These are phyloP conservation scores for Agrilus planipennis DNA, from an alignment of 1,140 invertebrate genomes.

Conservation along the genomic window DNA sequence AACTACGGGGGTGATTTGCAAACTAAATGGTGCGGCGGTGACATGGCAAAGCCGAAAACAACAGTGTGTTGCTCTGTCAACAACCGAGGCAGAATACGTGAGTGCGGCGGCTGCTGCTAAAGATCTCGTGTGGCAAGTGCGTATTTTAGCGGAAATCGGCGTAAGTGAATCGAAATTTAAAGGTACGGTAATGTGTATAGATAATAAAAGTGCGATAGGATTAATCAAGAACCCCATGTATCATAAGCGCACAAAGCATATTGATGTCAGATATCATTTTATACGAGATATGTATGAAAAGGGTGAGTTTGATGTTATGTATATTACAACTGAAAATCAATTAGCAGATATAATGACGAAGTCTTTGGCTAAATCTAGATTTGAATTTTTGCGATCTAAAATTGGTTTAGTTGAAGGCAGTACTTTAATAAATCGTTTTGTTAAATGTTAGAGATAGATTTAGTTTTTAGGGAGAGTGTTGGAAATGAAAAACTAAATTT, in stretches of 20 bases:
- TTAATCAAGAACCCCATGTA: slow-evolving; percentile 29
- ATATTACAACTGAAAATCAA: slow-evolving; percentile 15
- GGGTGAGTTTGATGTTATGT: slow-evolving; percentile 8
- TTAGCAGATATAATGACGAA: slow-evolving; percentile 23
- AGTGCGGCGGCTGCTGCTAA: slow-evolving; percentile 29
- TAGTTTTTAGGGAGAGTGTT: too few species aligned
- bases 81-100: slow-evolving; percentile 33
- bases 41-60: slow-evolving; percentile 31
- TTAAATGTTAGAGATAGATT: too few species aligned
- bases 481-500: too few species aligned
- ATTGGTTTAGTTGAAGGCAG: too few species aligned
- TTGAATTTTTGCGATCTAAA: too few species aligned
- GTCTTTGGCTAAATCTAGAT: too few species aligned
- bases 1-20: slow-evolving; percentile 19
- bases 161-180: slow-evolving; percentile 1
- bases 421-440: too few species aligned
- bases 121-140: slow-evolving; percentile 30
- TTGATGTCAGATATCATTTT: slow-evolving; percentile 14
- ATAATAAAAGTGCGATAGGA: slow-evolving; percentile 20
- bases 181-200: background rate
- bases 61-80: slow-evolving; percentile 20
- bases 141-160: slow-evolving; percentile 15
- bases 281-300: slow-evolving; percentile 1
- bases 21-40: slow-evolving; percentile 19
- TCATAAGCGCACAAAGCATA: slow-evolving; percentile 26